Percentiles rank a stretch among this genome's conserved stretches.
phyloP scores from a whole-genome alignment of 2,797 vertebrate species.

The Emys orbicularis region DNA sequence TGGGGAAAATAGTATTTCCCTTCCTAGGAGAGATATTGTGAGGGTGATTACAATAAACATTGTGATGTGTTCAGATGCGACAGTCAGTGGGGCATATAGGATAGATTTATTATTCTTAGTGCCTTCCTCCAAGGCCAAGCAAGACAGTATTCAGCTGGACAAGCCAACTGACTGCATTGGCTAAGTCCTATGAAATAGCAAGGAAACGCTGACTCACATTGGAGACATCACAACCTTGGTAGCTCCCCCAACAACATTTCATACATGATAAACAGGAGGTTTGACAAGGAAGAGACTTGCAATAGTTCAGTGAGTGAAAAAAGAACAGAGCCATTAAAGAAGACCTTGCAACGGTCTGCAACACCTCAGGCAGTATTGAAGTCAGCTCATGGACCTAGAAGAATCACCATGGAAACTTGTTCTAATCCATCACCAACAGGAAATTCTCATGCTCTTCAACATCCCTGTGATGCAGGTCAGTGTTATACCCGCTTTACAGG shows the following conservation, averaged over 20 bases:
- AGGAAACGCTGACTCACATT: neutral
- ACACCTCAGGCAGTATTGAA: neutral
- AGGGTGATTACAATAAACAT: neutral
- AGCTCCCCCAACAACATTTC: neutral
- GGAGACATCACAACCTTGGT: fast-evolving
- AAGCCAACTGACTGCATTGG: neutral
- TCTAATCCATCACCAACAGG: neutral
- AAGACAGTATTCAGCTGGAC: neutral
- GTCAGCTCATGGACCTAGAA: neutral
- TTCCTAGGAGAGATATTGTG: neutral
- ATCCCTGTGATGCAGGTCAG: neutral
- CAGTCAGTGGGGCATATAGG: neutral
- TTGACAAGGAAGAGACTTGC: neutral
- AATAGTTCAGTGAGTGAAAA: neutral
- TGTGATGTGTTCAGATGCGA: neutral
- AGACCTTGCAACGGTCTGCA: fast-evolving
- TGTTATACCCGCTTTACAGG: neutral
- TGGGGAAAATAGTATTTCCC: neutral
- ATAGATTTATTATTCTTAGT: neutral
- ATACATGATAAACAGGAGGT: neutral
- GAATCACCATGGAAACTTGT: fast-evolving
- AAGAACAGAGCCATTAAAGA: neutral
- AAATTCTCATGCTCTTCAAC: neutral
- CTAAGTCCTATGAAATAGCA: neutral
- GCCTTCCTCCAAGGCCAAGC: neutral